Evolutionary conservation across 2,888 invertebrate genomes (phyloP).

Genomic region (Cyclophora albipunctata): DNA sequence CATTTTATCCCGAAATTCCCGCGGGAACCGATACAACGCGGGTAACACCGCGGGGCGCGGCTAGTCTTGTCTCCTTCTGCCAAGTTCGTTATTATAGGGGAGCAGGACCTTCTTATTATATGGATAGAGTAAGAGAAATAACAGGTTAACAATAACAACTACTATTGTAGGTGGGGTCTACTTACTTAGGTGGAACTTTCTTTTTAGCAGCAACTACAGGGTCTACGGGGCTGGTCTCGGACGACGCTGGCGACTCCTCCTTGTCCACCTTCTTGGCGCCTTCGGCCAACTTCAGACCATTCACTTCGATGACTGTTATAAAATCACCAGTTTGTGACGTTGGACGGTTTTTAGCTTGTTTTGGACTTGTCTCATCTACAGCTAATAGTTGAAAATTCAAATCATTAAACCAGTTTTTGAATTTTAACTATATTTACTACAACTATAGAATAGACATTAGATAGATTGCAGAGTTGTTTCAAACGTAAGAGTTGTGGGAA

Average conservation of each 20-base stretch:
- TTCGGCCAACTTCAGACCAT: slow-evolving; percentile 80
- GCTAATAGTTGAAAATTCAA: slow-evolving; percentile 36
- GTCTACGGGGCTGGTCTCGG: slow-evolving; percentile 75
- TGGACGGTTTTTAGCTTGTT: slow-evolving; percentile 66
- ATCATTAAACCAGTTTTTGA: neutral
- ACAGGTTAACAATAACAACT: too few relatives aligned
- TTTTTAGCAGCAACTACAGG: slow-evolving; percentile 74
- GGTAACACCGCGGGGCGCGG: too few relatives aligned
- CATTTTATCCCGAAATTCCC: too few relatives aligned
- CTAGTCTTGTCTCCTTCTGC: too few relatives aligned
- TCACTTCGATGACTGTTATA: slow-evolving; percentile 92
- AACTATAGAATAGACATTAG: too few relatives aligned
- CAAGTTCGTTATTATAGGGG: too few relatives aligned
- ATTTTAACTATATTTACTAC: too few relatives aligned
- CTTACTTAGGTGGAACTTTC: slow-evolving; percentile 80
- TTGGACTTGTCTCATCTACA: slow-evolving; percentile 60
- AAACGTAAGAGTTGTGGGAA: too few relatives aligned
- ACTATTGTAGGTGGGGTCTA: neutral
- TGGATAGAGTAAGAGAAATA: too few relatives aligned
- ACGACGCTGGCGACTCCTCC: slow-evolving; percentile 57
- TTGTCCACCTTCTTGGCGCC: slow-evolving; percentile 51
- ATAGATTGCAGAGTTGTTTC: too few relatives aligned
- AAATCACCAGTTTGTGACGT: slow-evolving; percentile 78
- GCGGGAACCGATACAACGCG: too few relatives aligned
- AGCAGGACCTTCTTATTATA: too few relatives aligned